A percentile compares a stretch with the other conserved stretches of the same genome.
Conservation (phyloP, 2,797 vertebrate species). For the Coranthus polyacanthus region DNA sequence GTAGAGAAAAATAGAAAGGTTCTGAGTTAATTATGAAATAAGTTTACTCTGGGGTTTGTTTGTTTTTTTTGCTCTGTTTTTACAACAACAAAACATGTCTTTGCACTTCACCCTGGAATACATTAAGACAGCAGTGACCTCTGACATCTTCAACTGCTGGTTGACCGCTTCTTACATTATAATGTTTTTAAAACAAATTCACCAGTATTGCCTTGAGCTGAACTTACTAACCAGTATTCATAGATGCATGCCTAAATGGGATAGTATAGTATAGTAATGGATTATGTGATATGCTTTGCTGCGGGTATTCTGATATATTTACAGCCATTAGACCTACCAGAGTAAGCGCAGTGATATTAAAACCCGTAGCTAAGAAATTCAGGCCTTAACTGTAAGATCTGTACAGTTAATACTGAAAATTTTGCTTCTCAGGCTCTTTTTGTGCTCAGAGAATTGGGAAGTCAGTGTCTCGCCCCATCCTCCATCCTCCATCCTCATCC, state of each 20-base stretch:
- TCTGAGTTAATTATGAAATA: slow-evolving; percentile 41
- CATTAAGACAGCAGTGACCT: neutral
- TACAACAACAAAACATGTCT: slow-evolving; percentile 2
- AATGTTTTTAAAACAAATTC: neutral
- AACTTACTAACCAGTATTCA: neutral
- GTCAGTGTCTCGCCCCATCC: slow-evolving; percentile 67
- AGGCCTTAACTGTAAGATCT: slow-evolving; percentile 5
- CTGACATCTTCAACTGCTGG: neutral
- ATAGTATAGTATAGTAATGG: neutral
- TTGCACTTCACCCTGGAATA: neutral
- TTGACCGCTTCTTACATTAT: neutral
- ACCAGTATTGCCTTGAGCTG: neutral
- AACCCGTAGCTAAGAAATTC: slow-evolving; percentile 16
- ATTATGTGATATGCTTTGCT: neutral
- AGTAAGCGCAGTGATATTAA: slow-evolving; percentile 19
- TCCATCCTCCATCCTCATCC: slow-evolving; percentile 61
- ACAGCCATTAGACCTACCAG: neutral
- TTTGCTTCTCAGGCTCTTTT: slow-evolving; percentile 58
- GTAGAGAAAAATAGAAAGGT: slow-evolving; percentile 3
- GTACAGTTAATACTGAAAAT: slow-evolving; percentile 38
- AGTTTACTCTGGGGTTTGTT: too few species aligned
- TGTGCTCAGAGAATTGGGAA: slow-evolving; percentile 50
- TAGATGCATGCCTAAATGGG: neutral
- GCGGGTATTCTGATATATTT: neutral
- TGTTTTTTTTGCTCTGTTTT: too few species aligned